Evolutionary conservation across 2,888 invertebrate genomes (phyloP), one percentile per base, ranked within the genome.

Genomic region (Xestia xanthographa): DNA sequence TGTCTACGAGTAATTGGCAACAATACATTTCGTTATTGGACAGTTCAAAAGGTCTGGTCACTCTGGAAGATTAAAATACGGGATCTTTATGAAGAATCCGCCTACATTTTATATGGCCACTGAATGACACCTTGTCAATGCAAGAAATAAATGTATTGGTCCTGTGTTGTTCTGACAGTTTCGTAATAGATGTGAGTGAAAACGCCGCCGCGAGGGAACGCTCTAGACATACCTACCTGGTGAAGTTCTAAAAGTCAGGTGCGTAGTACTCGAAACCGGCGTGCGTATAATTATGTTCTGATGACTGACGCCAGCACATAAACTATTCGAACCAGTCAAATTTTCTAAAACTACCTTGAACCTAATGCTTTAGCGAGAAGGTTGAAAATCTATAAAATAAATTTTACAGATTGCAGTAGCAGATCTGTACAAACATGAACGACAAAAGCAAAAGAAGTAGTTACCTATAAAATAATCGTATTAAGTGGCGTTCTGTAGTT

Each of bases 1-100:
- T 86, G 77, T 66, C 58, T 70, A 60, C 17, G 50, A 80, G 86
- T 73, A 84, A 84, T 84, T 83, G 68, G 41, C 22, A 8, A 17
- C 9, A n/a, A 26, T 50, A 72, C 62, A 71, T 75, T 73, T 77
- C 9, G 29, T 75, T 75, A 84, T 80, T 80, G 72, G 63, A n/a
- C 14, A 56, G 53, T 69, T 4, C 71, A 60, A 84, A 82, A 67
- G 67, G 69, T 65, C 62, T 50, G 75, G 1, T 48, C 86, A 86
- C 80, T 84, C 53, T 12, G 17, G 56, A 43, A 66, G 38, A 85
- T 85, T 85, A 75, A 71, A 82, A 70, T 43, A 48, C 14, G 14
- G 9, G n/a, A 48, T 41, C 58, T 17, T 20, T 41, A 14, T 66
- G 0, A 34, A 14, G 0, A 34, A 14, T 48, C 41, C 43, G 8